Percentiles rank a stretch among this genome's conserved stretches.
phyloP scores from a whole-genome alignment of 2,113 vertebrate species.

The Heterochromis multidens region DNA sequence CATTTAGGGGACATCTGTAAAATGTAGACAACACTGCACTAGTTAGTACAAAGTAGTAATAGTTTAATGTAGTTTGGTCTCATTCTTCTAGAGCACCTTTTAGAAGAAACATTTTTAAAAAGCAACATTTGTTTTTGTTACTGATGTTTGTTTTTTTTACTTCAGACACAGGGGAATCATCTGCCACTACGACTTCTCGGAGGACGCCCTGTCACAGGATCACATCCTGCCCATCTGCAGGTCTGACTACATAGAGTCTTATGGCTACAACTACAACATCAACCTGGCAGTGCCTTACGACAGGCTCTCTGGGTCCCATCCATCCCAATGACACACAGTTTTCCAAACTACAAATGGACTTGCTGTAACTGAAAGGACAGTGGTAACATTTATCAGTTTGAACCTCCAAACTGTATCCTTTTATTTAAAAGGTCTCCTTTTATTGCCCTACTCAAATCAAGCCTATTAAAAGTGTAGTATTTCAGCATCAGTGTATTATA shows the following conservation, averaged over 20 bases:
- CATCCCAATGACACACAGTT: slow-evolving; percentile 18
- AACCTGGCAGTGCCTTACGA: slow-evolving; percentile 84
- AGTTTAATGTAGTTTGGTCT: accelerated
- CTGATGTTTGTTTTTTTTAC: not conserved
- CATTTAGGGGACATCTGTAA: not conserved
- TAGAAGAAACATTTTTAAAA: not conserved
- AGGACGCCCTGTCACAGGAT: slow-evolving; percentile 76
- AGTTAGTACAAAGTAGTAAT: too few relatives aligned
- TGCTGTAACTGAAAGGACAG: not conserved
- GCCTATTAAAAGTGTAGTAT: not conserved
- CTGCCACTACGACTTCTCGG: slow-evolving; percentile 87
- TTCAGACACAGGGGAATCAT: slow-evolving; percentile 87
- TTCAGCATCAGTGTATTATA: not conserved
- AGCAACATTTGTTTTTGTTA: not conserved
- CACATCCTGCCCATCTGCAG: slow-evolving; percentile 89
- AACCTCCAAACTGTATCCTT: not conserved
- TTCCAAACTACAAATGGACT: not conserved
- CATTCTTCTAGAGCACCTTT: not conserved
- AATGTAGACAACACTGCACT: too few relatives aligned
- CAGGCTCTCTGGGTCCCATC: slow-evolving; percentile 45
- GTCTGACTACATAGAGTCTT: slow-evolving; percentile 73
- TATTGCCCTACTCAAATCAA: not conserved
- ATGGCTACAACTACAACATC: slow-evolving; percentile 88
- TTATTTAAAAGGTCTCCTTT: not conserved
- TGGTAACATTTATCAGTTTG: not conserved